Evolutionary conservation across 2,113 vertebrate species (phyloP).

Genomic region (Rattus norvegicus): DNA sequence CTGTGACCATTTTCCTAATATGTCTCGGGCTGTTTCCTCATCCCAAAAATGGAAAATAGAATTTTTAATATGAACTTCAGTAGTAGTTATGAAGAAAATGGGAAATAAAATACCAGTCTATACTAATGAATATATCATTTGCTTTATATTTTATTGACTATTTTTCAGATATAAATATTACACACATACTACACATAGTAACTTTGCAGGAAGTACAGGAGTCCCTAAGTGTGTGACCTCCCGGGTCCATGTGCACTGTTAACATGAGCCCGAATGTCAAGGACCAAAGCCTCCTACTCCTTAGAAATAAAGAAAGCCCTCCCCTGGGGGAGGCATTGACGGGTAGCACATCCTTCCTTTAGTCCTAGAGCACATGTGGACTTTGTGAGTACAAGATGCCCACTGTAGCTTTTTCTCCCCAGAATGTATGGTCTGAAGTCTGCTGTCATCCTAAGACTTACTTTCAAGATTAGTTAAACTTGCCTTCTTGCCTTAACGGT

Average conservation of each 20-base stretch:
- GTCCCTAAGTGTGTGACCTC: background rate
- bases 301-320: background rate
- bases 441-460: background rate
- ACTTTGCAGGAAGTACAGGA: background rate
- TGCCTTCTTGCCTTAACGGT: background rate
- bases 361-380: background rate
- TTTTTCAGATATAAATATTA: background rate
- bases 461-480: background rate
- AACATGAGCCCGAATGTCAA: background rate
- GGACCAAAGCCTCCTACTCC: background rate
- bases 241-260: background rate
- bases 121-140: background rate
- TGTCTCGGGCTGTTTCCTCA: background rate
- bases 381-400: background rate
- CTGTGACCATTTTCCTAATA: background rate
- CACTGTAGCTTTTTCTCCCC: background rate
- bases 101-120: background rate
- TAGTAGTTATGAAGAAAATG: slow-evolving; percentile 20
- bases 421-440: background rate
- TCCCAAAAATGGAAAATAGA: background rate
- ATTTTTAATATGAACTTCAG: background rate
- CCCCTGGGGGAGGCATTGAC: background rate
- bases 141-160: slow-evolving; percentile 1
- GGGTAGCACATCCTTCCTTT: background rate
- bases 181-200: background rate